Conservation (phyloP, 1,140 invertebrate species). For the Venturia canescens region DNA sequence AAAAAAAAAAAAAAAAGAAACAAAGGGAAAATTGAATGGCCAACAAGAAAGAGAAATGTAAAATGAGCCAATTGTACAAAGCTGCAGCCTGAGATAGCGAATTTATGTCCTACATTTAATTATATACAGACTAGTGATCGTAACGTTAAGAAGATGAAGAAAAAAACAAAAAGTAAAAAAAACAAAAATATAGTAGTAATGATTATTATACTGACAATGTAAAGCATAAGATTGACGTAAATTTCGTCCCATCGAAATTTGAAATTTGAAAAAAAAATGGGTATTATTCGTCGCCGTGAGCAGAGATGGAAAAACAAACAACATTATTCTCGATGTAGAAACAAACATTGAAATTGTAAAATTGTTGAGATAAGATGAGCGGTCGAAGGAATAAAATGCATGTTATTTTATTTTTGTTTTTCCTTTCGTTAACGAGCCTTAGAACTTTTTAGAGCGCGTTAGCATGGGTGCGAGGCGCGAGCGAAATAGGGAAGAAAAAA, state of each 20-base stretch:
- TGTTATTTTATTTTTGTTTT: no score
- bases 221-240: background rate
- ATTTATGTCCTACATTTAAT: background rate
- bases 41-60: background rate
- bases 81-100: constrained; percentile 14
- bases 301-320: background rate
- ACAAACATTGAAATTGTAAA: background rate
- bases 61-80: constrained; percentile 18
- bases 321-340: background rate
- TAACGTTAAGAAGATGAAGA: background rate
- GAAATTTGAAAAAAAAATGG: background rate
- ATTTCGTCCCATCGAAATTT: background rate
- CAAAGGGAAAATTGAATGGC: background rate
- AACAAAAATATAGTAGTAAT: background rate
- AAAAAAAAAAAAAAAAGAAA: background rate
- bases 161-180: no score
- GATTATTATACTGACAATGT: background rate
- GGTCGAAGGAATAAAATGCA: background rate
- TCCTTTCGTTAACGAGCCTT: no score
- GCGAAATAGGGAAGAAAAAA: no score
- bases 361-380: background rate
- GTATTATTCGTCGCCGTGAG: background rate
- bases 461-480: no score
- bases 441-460: no score
- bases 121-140: background rate